Base-by-base conservation (phyloP, 2,888 invertebrate species). In the Adelognathus sp. region DNA sequence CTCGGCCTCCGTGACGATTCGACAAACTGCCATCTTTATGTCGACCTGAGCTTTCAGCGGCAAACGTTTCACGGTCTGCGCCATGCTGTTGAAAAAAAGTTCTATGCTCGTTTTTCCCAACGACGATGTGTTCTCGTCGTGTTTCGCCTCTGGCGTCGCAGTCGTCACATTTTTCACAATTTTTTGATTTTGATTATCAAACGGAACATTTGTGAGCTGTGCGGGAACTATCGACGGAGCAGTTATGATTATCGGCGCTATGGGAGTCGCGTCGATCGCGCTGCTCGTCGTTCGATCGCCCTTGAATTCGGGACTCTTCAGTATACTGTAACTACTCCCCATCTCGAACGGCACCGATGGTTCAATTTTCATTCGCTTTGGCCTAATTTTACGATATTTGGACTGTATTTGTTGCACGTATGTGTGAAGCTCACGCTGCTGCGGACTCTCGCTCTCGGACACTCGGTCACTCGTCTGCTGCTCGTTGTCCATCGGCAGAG, bases 1-100 rank as follows among this genome's bases (percentile, higher is more conserved):
- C 76, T 91, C 90, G 6, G 91, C 89, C 71, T 86, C 89, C 1
- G 90, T 89, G 2, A 91, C 90, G 24, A 91, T 88, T 84, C 86
- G 88, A 46, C 88, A 89, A 41, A 91, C 88, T 11, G 89, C 87
- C 88, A 88, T 88, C 84, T 91, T 90, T 6, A 91, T 86, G 64
- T 91, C 89, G 0, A 88, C 88, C 72, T 91, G 91, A 1, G 88
- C 88, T 75, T 88, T 89, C 0, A 87, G 81, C 0, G 91, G 90
- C 5, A 91, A 81, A 76, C 84, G 82, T 36, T 88, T 86, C 2
- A 91, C 90, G 6, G 86, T 87, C 56, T 89, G 85, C 0, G 90
- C 89, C 86, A 91, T 89, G 50, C 88, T 90, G 9, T 86, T 86
- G 18, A 91, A 91, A 83, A 91, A 91, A 2, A 86, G 63, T 76